Base-by-base conservation (phyloP, 2,113 vertebrate species). In the western clawed frog (Xenopus tropicalis) region DNA sequence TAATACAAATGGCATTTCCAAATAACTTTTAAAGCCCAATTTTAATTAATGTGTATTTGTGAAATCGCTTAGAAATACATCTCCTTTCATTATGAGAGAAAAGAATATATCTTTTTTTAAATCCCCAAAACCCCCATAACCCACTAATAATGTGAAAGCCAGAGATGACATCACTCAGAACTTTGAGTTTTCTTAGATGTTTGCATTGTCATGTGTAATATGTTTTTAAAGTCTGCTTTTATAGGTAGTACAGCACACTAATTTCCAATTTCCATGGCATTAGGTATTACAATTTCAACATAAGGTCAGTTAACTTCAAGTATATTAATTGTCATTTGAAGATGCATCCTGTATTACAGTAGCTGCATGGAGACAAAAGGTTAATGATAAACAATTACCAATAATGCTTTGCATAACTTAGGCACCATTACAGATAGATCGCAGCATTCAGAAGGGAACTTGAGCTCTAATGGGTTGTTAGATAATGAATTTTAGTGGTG, bases 301-400 rank as follows among this genome's bases (percentile, higher is more conserved):
- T 66, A 57, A 72, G 19, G 51, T 43, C 22, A 51, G 72, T 52
- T 69, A 62, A 75, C 72, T 62, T 69, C 58, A 69, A 69, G 46
- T 23, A 63, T 23, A 76, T 76, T 63, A 68, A 69, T 74, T 24
- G 51, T 52, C 57, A 69, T 62, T 76, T 69, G 48, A 76, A 64
- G 66, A 76, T 54, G 17, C 48, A 56, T 66, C 46, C 66, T 69
- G 65, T 56, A 43, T 54, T 29, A 43, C 66, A 69, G 20, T 76
- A 69, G 66, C 56, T 54, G 54, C 57, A 62, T 61, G 66, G 54
- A 68, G 72, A 12, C 66, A 76, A 63, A 68, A 75, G 72, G 72
- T 75, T 75, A 75, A 75, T 75, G 73, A 76, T 62, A 76, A 69
- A 48, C 73, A 76, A 76, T 76, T 76, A 76, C 66, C 57, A 62